Conservation (phyloP, 1,140 invertebrate genomes). For the Laupala kohalensis region DNA sequence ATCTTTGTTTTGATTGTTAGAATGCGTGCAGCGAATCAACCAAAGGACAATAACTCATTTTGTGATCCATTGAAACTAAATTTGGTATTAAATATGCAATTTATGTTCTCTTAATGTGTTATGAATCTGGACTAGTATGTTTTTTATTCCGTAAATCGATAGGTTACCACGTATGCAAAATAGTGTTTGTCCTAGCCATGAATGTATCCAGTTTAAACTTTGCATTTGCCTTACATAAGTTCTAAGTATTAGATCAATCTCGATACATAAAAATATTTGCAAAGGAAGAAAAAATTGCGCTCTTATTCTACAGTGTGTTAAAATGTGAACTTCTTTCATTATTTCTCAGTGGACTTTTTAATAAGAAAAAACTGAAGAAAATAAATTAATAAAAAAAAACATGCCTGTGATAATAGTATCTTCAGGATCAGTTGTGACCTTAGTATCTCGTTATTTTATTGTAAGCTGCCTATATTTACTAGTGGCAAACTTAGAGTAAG, state of each 20-base stretch:
- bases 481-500: constrained; percentile 11
- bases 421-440: constrained; percentile 41
- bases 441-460: constrained; percentile 35
- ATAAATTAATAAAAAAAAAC: constrained; percentile 27
- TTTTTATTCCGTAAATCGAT: neutral
- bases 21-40: neutral
- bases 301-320: neutral
- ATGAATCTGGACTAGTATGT: no score
- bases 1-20: neutral
- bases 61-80: neutral
- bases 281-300: neutral
- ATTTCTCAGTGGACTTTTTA: constrained; percentile 9
- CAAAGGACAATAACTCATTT: neutral
- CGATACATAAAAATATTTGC: neutral
- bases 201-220: neutral
- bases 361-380: constrained; percentile 23
- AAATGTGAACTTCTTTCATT: neutral
- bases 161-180: neutral
- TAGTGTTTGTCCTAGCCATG: neutral
- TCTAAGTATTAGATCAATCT: neutral
- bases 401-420: constrained; percentile 42
- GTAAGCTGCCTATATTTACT: constrained; percentile 16
- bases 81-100: neutral
- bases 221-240: neutral
- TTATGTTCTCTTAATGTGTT: neutral